Percentiles rank a stretch among this genome's conserved stretches.
These are phyloP conservation scores for Trinorchestia longiramus DNA, from an alignment of 1,140 invertebrate genomes.

Conservation along the genomic window DNA sequence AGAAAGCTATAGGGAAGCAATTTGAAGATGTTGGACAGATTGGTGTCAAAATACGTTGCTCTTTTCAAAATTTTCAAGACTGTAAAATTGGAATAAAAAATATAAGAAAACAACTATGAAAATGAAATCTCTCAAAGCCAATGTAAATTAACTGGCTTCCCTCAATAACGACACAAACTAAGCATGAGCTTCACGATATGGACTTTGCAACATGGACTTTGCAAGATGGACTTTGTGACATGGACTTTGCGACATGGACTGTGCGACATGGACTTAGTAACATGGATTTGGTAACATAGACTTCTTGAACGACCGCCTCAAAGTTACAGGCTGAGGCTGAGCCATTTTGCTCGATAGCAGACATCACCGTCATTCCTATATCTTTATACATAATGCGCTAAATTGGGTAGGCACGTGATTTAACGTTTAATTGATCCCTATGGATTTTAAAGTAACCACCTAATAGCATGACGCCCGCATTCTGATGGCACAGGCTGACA, in stretches of 20 bases:
- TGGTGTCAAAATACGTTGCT: not conserved
- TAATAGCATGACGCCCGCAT: not conserved
- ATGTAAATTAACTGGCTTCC: not conserved
- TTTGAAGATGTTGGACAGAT: not conserved
- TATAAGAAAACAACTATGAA: not conserved
- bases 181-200: too few species aligned
- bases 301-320: not conserved
- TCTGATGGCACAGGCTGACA: not conserved
- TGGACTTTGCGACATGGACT: not conserved
- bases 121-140: not conserved
- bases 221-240: too few species aligned
- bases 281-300: not conserved
- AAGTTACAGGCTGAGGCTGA: not conserved
- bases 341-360: not conserved
- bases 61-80: not conserved
- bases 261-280: too few species aligned
- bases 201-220: too few species aligned
- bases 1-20: not conserved
- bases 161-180: not conserved
- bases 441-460: not conserved
- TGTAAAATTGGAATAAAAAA: not conserved
- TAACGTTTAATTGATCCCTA: not conserved
- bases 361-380: not conserved
- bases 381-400: slow-evolving; percentile 17
- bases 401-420: not conserved